Percentiles rank a stretch among this genome's conserved stretches.
These are phyloP conservation scores for Burhinus bistriatus DNA, from an alignment of 2,113 vertebrate species.

Conservation along the genomic window DNA sequence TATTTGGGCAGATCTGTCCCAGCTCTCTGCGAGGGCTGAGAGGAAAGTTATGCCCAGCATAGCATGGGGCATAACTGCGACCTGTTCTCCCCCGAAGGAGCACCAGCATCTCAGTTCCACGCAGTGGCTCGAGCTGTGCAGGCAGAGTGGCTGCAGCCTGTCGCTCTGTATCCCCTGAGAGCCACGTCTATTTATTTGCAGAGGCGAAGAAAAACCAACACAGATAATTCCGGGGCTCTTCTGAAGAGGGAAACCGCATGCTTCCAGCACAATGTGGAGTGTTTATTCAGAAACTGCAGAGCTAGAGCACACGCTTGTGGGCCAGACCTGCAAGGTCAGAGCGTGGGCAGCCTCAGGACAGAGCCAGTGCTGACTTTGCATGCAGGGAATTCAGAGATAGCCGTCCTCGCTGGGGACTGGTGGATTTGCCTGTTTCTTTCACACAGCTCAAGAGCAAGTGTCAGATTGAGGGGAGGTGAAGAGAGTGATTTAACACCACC, in stretches of 20 bases:
- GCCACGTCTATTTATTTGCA: background rate
- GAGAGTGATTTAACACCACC: background rate
- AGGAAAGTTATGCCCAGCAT: background rate
- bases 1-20: background rate
- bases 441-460: background rate
- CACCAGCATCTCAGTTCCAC: background rate
- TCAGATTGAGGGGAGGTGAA: background rate
- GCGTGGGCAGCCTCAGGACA: background rate
- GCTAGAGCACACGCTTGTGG: background rate
- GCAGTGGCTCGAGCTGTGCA: rapidly evolving
- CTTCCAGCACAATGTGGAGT: background rate
- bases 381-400: background rate
- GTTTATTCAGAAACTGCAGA: background rate
- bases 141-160: background rate
- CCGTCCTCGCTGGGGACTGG: rapidly evolving
- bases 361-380: background rate
- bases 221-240: background rate
- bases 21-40: background rate
- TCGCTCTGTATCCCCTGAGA: background rate
- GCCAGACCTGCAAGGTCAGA: background rate
- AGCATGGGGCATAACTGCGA: background rate
- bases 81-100: no score
- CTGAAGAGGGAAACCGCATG: background rate
- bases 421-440: background rate
- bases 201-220: background rate